These are phyloP conservation scores for Halocynthia roretzi DNA, from an alignment of 23 tunicate species.

Conservation along the genomic window DNA sequence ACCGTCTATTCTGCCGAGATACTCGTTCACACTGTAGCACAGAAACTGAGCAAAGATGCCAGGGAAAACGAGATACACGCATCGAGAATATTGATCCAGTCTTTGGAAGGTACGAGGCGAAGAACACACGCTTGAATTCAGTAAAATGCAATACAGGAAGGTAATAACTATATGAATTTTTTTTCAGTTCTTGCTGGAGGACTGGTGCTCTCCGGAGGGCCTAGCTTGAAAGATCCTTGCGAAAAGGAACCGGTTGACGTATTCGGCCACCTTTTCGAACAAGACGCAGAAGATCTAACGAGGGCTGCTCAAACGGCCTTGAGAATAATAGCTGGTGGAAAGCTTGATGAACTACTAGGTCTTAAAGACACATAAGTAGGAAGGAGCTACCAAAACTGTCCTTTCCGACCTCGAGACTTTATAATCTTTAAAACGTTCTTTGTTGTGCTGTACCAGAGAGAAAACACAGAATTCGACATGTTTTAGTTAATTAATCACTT, in stretches of 20 bases:
- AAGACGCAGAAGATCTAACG: constrained; percentile 20
- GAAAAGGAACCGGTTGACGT: constrained; percentile 7
- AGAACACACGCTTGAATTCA: background rate
- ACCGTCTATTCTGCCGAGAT: constrained; percentile 15
- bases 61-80: constrained; percentile 12
- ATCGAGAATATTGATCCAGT: constrained; percentile 19
- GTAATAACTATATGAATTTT: background rate
- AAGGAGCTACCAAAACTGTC: too few relatives aligned
- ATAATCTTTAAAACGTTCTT: too few relatives aligned
- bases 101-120: constrained; percentile 6
- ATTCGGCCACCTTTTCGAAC: background rate
- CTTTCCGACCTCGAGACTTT: too few relatives aligned
- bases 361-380: too few relatives aligned
- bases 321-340: background rate
- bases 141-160: background rate
- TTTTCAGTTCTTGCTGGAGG: constrained; percentile 21
- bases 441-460: too few relatives aligned
- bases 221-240: constrained; percentile 26
- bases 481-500: too few relatives aligned
- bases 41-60: constrained; percentile 6
- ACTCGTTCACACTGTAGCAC: constrained; percentile 16
- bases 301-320: constrained; percentile 19
- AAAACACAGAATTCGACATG: too few relatives aligned
- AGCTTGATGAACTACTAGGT: background rate
- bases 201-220: constrained; percentile 7